Evolutionary conservation across 2,888 invertebrate species (phyloP).

Genomic region (Luperina nickerlii): DNA sequence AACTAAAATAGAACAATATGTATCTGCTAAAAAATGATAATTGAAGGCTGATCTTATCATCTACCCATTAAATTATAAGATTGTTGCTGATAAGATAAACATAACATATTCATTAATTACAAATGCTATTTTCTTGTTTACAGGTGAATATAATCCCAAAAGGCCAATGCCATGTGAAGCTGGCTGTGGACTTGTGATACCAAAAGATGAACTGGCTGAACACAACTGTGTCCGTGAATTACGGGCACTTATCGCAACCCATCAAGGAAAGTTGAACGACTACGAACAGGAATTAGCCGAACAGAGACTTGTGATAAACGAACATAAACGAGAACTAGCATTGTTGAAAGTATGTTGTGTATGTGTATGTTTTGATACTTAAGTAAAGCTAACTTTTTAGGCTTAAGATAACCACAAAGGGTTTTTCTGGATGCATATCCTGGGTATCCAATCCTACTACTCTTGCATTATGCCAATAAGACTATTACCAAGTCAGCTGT

Average conservation of each 20-base stretch:
- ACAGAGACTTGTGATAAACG: conserved; percentile 96
- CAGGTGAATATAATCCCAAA: conserved; percentile 95
- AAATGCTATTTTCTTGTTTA: conserved; percentile 31
- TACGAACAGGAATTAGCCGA: conserved; percentile 96
- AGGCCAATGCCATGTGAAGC: conserved; percentile 97
- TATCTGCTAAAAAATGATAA: background rate
- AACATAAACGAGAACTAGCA: conserved; percentile 96
- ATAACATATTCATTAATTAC: conserved; percentile 10
- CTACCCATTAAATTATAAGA: conserved; percentile 15
- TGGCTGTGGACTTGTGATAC: conserved; percentile 98
- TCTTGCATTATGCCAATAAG: background rate
- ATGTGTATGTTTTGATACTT: conserved; percentile 3
- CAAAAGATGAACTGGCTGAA: conserved; percentile 98
- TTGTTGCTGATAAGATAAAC: conserved; percentile 35
- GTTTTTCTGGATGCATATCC: background rate
- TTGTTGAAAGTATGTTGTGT: conserved; percentile 93
- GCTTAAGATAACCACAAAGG: background rate
- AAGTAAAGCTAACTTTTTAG: background rate
- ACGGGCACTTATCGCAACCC: conserved; percentile 95
- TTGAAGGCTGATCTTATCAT: conserved; percentile 25
- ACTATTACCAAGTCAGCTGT: background rate
- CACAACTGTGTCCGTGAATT: conserved; percentile 98
- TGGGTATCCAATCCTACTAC: background rate
- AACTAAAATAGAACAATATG: background rate
- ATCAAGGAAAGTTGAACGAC: conserved; percentile 96